Base-by-base conservation (phyloP, 2,888 invertebrate genomes). In the Nemotelus nigrinus region DNA sequence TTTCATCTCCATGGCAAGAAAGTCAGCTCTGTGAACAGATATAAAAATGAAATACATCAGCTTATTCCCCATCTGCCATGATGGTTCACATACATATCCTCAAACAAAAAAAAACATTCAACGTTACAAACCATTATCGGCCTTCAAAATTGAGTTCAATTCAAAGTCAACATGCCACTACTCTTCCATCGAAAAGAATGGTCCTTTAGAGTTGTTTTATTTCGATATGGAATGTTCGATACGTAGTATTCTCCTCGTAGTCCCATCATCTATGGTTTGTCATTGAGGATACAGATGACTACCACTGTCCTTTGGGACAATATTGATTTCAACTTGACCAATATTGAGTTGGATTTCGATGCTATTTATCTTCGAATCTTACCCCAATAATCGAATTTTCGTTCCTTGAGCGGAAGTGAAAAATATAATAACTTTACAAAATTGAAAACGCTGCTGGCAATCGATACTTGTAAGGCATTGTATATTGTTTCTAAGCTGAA, bases 261-360 rank as follows among this genome's bases (percentile, higher is more conserved):
- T 50, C 50, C 8, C 50, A 8, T 8, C 50, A 7, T 5, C 50
- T 50, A 7, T 50, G 50, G 50, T 50, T 8, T 10, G 47, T 47
- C 10, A 43, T 65, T n/a, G 65, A 45, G 47, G 7, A n/a, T 43
- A 10, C 41, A 50, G 50, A 71, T 71, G 71, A 57, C 4, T 53
- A 44, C 25, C 25, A 25, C 25, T 55, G 41, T 55, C 71, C 71
- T 55, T 68, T 53, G 53, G 53, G 68, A 68, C 57, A 50, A 39
- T 68, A 71, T 71, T 44, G 71, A 71, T 71, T 71, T 55, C 55
- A 71, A 71, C 71, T 71, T 53, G 71, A 71, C 71, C 71, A 71
- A 71, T 55, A 71, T 65, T 71, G 71, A 71, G 71, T 55, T 53
- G 10, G n/a, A 71, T 55, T 55, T 53, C 44, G 8, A 71, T 43